phyloP scores from a whole-genome alignment of 2,888 invertebrate species.

The Didymodactylos carnosus region DNA sequence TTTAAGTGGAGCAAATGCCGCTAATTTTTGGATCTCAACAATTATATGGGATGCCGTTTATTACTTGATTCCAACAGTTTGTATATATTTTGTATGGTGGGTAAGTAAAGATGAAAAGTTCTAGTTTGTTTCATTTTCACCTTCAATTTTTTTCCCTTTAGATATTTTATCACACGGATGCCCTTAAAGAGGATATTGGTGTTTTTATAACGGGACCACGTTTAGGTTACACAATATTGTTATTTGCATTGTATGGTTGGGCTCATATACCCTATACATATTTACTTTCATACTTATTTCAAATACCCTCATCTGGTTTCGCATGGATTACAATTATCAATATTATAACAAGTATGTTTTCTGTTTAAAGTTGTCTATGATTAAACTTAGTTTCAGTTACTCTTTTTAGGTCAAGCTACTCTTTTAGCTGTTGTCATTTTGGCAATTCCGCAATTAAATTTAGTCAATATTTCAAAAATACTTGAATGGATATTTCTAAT shows the following conservation, averaged over 20 bases:
- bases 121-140: no score
- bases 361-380: background rate
- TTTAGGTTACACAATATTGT: slow-evolving; percentile 23
- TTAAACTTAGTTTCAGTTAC: background rate
- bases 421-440: slow-evolving; percentile 51
- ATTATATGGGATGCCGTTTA: slow-evolving; percentile 36
- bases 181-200: slow-evolving; percentile 8
- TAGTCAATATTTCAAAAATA: slow-evolving; percentile 39
- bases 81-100: slow-evolving; percentile 28
- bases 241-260: slow-evolving; percentile 43
- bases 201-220: background rate
- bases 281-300: slow-evolving; percentile 47
- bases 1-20: slow-evolving; percentile 32
- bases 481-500: slow-evolving; percentile 50
- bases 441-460: slow-evolving; percentile 41
- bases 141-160: no score
- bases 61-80: slow-evolving; percentile 26
- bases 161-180: background rate
- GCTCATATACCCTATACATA: slow-evolving; percentile 49
- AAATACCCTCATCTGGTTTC: slow-evolving; percentile 53
- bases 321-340: slow-evolving; percentile 52
- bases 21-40: slow-evolving; percentile 34
- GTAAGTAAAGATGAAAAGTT: no score
- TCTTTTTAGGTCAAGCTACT: slow-evolving; percentile 47
- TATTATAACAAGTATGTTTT: slow-evolving; percentile 28